A percentile compares a stretch with the other conserved stretches of the same genome.
Conservation (phyloP, 2,888 invertebrate genomes). For the Monopis laevigella region DNA sequence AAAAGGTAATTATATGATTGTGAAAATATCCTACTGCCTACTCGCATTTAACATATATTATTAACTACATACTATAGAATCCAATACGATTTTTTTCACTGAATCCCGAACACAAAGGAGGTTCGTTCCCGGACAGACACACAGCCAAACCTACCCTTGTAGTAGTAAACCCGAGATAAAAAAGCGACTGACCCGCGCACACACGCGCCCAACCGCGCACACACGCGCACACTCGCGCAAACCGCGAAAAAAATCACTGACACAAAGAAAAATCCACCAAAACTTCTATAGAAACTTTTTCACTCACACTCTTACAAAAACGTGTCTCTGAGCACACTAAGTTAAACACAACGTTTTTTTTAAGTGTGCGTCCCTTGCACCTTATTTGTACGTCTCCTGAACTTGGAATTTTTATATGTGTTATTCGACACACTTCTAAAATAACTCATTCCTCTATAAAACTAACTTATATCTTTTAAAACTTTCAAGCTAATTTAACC, state of each 20-base stretch:
- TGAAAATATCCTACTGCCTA: no score
- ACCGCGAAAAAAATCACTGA: constrained; percentile 63
- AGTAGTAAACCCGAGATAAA: constrained; percentile 57
- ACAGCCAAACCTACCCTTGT: constrained; percentile 30
- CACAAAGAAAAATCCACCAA: constrained; percentile 64
- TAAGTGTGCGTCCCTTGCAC: constrained; percentile 48
- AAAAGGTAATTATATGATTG: no score
- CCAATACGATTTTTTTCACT: constrained; percentile 66
- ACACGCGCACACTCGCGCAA: constrained; percentile 64
- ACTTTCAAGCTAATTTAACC: background rate
- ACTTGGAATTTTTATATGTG: constrained; percentile 43
- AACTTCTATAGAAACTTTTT: constrained; percentile 63
- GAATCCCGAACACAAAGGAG: constrained; percentile 61
- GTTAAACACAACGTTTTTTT: constrained; percentile 31
- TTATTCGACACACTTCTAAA: constrained; percentile 48
- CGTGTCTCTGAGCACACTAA: background rate
- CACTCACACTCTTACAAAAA: constrained; percentile 17
- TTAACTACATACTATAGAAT: constrained; percentile 65
- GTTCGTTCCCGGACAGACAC: constrained; percentile 34
- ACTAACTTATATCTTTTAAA: background rate
- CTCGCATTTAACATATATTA: constrained; percentile 58
- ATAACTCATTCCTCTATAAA: constrained; percentile 21
- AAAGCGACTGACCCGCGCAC: constrained; percentile 61
- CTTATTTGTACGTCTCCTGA: constrained; percentile 42
- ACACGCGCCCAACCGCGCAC: constrained; percentile 40